A percentile compares a stretch with the other conserved stretches of the same genome.
These are phyloP conservation scores for Papilio glaucus DNA, from an alignment of 1,140 invertebrate species.

Conservation along the genomic window DNA sequence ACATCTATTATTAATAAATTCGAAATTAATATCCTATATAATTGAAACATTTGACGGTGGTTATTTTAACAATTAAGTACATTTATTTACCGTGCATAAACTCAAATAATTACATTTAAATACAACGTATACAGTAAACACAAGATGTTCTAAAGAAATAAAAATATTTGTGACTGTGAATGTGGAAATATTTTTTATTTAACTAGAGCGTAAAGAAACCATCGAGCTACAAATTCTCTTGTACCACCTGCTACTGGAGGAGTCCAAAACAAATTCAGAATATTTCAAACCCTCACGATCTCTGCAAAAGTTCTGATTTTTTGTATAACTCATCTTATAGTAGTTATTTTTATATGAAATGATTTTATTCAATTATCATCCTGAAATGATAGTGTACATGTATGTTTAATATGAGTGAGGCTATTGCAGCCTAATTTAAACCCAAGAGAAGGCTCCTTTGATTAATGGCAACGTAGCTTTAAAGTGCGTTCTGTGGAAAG, in stretches of 20 bases:
- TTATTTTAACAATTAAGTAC: slow-evolving; percentile 25
- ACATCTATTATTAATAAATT: slow-evolving; percentile 79
- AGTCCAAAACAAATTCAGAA: no score
- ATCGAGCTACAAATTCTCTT: background rate
- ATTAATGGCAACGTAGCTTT: no score
- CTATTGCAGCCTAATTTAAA: no score
- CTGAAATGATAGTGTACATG: no score
- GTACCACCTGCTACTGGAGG: background rate
- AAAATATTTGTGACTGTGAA: background rate
- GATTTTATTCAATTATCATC: no score
- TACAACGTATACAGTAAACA: slow-evolving; percentile 10
- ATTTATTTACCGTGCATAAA: slow-evolving; percentile 17
- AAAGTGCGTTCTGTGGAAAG: no score
- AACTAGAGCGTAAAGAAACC: background rate
- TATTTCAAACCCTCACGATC: no score
- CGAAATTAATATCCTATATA: slow-evolving; percentile 73
- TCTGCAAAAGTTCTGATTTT: no score
- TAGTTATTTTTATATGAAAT: no score
- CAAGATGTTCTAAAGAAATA: background rate
- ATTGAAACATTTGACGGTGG: slow-evolving; percentile 52
- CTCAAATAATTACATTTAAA: slow-evolving; percentile 25
- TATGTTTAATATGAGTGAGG: no score
- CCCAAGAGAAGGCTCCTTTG: no score
- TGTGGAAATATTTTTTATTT: background rate
- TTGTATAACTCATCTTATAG: no score